Conservation (phyloP, 2,113 vertebrate species). For the Rhineura floridana region DNA sequence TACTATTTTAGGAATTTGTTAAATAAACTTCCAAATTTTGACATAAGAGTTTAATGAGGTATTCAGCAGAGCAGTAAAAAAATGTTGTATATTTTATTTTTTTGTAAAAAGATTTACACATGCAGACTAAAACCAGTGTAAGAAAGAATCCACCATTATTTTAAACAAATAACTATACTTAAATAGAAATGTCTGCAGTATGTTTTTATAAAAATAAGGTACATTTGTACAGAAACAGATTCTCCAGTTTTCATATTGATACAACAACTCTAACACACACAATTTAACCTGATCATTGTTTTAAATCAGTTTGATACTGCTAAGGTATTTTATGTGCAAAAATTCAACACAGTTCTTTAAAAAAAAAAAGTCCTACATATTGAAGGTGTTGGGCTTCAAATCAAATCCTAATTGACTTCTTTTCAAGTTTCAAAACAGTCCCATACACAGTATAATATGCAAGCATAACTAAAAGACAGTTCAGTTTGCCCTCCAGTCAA, state of each 20-base stretch:
- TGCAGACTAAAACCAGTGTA: slow-evolving; percentile 99
- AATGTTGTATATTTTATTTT: slow-evolving; percentile 81
- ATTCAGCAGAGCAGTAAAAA: slow-evolving; percentile 59
- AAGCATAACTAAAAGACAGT: slow-evolving; percentile 7
- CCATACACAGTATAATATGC: slow-evolving; percentile 66
- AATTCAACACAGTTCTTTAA: slow-evolving; percentile 65
- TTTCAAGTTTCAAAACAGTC: slow-evolving; percentile 73
- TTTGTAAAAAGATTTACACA: slow-evolving; percentile 93
- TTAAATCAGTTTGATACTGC: slow-evolving; percentile 73
- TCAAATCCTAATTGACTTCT: slow-evolving; percentile 66
- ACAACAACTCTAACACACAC: slow-evolving; percentile 80
- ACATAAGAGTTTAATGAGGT: slow-evolving; percentile 53
- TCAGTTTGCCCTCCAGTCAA: slow-evolving; percentile 68
- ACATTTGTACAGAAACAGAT: slow-evolving; percentile 79
- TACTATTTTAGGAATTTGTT: neutral
- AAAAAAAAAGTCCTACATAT: slow-evolving; percentile 58
- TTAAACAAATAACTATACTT: slow-evolving; percentile 87
- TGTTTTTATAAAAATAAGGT: slow-evolving; percentile 88
- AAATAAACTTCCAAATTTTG: slow-evolving; percentile 54
- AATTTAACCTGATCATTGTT: slow-evolving; percentile 73
- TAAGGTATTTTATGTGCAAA: slow-evolving; percentile 89
- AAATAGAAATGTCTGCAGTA: slow-evolving; percentile 89
- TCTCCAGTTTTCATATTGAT: slow-evolving; percentile 80
- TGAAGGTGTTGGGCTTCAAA: slow-evolving; percentile 64
- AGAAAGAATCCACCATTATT: slow-evolving; percentile 88